Evolutionary conservation across 2,888 invertebrate species (phyloP).

Genomic region (Aphelenchoides bicaudatus): DNA sequence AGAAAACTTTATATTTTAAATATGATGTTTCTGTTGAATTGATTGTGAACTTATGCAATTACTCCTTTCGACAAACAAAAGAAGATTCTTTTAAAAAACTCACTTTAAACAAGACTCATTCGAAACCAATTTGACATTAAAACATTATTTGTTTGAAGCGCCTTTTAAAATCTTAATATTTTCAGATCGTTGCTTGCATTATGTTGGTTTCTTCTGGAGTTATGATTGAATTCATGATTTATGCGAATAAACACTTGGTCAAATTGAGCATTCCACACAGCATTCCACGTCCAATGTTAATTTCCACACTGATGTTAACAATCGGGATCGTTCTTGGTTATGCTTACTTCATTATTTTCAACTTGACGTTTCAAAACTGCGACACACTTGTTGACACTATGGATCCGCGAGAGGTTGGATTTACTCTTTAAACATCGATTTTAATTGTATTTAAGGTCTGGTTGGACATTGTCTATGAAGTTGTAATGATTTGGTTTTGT

Average conservation of each 20-base stretch:
- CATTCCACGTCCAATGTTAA: conserved; percentile 52
- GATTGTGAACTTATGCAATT: no score
- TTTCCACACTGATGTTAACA: conserved; percentile 52
- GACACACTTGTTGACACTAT: conserved; percentile 40
- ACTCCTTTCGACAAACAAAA: no score
- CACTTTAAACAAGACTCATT: no score
- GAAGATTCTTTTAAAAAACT: no score
- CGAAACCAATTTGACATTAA: neutral
- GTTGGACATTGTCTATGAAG: conserved; percentile 49
- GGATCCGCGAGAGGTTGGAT: conserved; percentile 42
- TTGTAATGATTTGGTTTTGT: conserved; percentile 52
- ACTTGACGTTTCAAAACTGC: conserved; percentile 41
- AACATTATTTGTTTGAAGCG: neutral
- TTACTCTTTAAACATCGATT: conserved; percentile 45
- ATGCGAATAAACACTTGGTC: conserved; percentile 40
- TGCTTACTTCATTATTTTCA: conserved; percentile 54
- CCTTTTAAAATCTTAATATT: conserved; percentile 3
- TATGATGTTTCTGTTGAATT: no score
- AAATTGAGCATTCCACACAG: conserved; percentile 53
- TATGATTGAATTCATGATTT: conserved; percentile 49
- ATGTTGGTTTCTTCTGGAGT: conserved; percentile 49
- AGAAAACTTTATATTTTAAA: no score
- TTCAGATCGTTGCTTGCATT: conserved; percentile 50
- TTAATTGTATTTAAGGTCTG: conserved; percentile 36
- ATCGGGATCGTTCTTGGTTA: conserved; percentile 57